Base-by-base conservation (phyloP, 1,140 invertebrate species). In the Hylaeus volcanicus region DNA sequence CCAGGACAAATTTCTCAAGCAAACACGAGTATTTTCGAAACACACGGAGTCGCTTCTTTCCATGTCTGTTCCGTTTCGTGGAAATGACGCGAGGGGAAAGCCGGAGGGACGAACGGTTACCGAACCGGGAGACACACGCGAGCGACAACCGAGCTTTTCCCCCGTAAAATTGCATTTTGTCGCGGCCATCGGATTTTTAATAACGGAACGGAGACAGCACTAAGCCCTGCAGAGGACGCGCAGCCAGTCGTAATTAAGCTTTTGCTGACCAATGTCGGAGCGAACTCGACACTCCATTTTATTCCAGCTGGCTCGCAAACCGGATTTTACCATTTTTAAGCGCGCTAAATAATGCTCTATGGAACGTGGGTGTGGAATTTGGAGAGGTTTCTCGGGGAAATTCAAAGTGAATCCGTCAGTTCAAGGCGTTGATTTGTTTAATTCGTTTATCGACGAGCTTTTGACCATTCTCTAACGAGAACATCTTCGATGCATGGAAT, bases 201-300 rank as follows among this genome's bases (percentile, higher is more conserved):
- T 74, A 75, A 58, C 9, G 6, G 8, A 3, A 11, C 2, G 43
- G 41, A 41, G n/a, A 3, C 3, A 9, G 41, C 41, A 58, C 58
- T 76, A 58, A 69, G 9, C n/a, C n/a, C 15, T 14, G 45, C 41
- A 58, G 51, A 56, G 41, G 41, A 76, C 12, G 12, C 53, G 4
- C 41, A n/a, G 53, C 39, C 64, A 14, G 26, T 76, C n/a, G 26
- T 69, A 58, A 76, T 76, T 68, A 76, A 69, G 51, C 51, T 51
- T 51, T 51, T 51, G 51, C 51, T 11, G 51, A 2, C 51, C 51
- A 11, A 51, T 11, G 51, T 51, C 51, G 51, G 11, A 2, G 6
- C 6, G 51, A 9, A 51, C 51, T 8, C 51, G 51, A 51, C 51
- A 9, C 11, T 51, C 8, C 9, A 9, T 51, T 11, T 11, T 11